Percentiles rank a stretch among this genome's conserved stretches.
Evolutionary conservation across 2,113 vertebrate genomes (phyloP).

Genomic region (Jacana jacana): DNA sequence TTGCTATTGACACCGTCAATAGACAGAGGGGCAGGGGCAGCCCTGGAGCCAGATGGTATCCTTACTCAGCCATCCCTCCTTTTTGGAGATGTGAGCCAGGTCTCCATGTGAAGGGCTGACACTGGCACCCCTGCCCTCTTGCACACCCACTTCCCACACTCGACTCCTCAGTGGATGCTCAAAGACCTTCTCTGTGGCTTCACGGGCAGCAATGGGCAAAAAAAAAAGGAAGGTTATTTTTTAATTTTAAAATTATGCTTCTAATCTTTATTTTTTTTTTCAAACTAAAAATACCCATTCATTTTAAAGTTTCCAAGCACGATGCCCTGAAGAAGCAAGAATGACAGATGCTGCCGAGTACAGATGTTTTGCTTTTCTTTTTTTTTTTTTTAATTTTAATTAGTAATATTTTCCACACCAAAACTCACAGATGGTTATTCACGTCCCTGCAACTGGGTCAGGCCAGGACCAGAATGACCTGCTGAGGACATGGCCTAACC

Average conservation of each 20-base stretch:
- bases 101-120: background rate
- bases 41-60: fast-evolving
- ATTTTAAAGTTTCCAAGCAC: constrained; percentile 61
- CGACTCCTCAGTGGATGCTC: background rate
- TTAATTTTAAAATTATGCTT: constrained; percentile 38
- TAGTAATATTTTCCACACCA: constrained; percentile 70
- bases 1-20: background rate
- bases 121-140: background rate
- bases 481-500: background rate
- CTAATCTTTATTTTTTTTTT: constrained; percentile 31
- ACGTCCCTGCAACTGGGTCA: background rate
- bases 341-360: constrained; percentile 55
- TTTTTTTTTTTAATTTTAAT: constrained; percentile 46
- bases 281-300: constrained; percentile 57
- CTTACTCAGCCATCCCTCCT: background rate
- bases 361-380: constrained; percentile 55
- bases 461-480: constrained; percentile 15
- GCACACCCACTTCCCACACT: fast-evolving
- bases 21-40: background rate
- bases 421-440: constrained; percentile 46
- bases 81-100: background rate
- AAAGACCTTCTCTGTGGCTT: background rate
- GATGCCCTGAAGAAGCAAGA: constrained; percentile 63
- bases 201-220: background rate
- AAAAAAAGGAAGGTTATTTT: background rate